A percentile compares a stretch with the other conserved stretches of the same genome.
These are phyloP conservation scores for Aricia agestis DNA, from an alignment of 1,140 invertebrate genomes.

Conservation along the genomic window DNA sequence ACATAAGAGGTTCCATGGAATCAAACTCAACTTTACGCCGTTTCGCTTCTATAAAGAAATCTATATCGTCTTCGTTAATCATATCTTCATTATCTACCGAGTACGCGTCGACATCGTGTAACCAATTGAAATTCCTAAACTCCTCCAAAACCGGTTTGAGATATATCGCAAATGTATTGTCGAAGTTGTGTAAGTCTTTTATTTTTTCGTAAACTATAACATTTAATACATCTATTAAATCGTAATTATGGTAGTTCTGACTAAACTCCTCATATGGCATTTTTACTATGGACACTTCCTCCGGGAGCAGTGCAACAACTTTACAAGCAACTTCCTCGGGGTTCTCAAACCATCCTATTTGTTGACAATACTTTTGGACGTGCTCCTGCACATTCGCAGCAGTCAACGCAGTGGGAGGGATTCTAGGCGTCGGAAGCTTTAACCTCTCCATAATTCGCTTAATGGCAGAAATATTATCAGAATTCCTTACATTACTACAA, in stretches of 20 bases:
- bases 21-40: conserved; percentile 53
- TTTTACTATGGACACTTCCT: conserved; percentile 44
- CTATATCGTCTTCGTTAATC: conserved; percentile 56
- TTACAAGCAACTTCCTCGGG: conserved; percentile 63
- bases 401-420: conserved; percentile 42
- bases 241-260: conserved; percentile 50
- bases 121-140: conserved; percentile 61
- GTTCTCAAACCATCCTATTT: conserved; percentile 67
- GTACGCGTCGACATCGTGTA: conserved; percentile 49
- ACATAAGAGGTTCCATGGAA: conserved; percentile 47
- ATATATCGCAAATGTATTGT: conserved; percentile 63
- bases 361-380: conserved; percentile 60
- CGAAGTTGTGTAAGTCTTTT: conserved; percentile 54
- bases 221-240: conserved; percentile 66
- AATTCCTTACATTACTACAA: conserved; percentile 51
- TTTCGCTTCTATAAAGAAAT: conserved; percentile 56
- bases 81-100: conserved; percentile 52
- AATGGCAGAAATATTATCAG: conserved; percentile 51
- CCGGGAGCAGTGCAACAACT: conserved; percentile 57
- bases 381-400: conserved; percentile 52
- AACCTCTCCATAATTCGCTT: conserved; percentile 58
- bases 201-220: conserved; percentile 72
- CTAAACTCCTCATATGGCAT: conserved; percentile 47
- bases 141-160: conserved; percentile 50
- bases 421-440: conserved; percentile 47